Percentiles rank a stretch among this genome's conserved stretches.
phyloP scores from a whole-genome alignment of 2,888 invertebrate genomes.

The Rhodophaea formosa region DNA sequence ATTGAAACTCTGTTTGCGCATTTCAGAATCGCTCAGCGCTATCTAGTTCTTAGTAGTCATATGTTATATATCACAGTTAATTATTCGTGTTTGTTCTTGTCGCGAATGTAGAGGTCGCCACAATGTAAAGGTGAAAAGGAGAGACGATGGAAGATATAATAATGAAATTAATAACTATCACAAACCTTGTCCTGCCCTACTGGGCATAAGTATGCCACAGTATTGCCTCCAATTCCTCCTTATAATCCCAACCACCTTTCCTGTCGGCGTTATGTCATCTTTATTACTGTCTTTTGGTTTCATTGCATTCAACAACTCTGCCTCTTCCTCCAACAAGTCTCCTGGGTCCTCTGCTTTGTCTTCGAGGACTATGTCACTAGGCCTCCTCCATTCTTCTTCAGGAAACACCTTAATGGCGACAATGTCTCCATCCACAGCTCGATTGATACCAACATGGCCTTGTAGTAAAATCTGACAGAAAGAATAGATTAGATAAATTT shows the following conservation, averaged over 20 bases:
- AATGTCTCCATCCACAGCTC: conserved; percentile 96
- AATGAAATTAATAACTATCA: neutral
- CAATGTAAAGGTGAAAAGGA: no score
- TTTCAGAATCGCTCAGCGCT: no score
- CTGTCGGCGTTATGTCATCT: conserved; percentile 72
- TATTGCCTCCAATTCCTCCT: conserved; percentile 98
- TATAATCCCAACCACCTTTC: conserved; percentile 92
- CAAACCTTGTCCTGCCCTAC: conserved; percentile 83
- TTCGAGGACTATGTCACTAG: conserved; percentile 91
- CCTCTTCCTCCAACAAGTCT: conserved; percentile 84
- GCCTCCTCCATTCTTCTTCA: conserved; percentile 93
- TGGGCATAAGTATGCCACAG: conserved; percentile 95
- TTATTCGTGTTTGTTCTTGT: no score
- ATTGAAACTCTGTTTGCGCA: no score
- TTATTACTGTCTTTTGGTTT: conserved; percentile 45
- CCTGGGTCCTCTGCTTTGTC: conserved; percentile 88
- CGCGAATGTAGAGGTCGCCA: no score
- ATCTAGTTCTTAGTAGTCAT: no score
- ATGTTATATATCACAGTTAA: no score
- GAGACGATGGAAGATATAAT: no score
- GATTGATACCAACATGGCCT: conserved; percentile 92
- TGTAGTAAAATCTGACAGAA: conserved; percentile 86
- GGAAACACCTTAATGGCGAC: conserved; percentile 95
- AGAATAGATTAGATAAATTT: no score
- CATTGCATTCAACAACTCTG: conserved; percentile 55